Base-by-base conservation (phyloP, 2,888 invertebrate species). In the Rotaria socialis region DNA sequence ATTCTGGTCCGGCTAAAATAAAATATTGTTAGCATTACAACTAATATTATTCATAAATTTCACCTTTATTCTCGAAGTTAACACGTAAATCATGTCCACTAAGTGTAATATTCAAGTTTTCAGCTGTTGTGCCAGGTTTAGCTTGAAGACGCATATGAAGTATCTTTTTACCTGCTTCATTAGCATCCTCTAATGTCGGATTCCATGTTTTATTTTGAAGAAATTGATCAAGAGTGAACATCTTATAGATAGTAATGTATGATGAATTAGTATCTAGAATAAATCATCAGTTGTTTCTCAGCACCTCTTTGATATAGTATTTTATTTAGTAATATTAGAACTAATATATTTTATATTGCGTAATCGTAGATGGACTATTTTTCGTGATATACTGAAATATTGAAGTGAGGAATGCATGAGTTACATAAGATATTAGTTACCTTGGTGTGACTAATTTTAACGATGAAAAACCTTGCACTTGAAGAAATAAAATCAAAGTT, bases 121-220 rank as follows among this genome's bases (percentile, higher is more conserved):
- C 67, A 7, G 67, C 0, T 6, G 67, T 67, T 41, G 67, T 67
- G 16, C 67, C 67, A 16, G 67, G 67, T 67, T 67, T 67, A 35
- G 35, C 67, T 67, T 67, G 67, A 67, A 67, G 67, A 41, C 67
- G 67, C 67, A 67, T 67, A 41, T 67, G 67, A 35, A 67, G 67
- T 35, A 67, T 35, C 35, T 67, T 67, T 35, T 67, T 67, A 10
- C 67, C 67, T 5, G 67, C 35, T 67, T 67, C 67, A 19, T 35
- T 35, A 67, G 67, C 67, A 67, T 67, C 67, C 0, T 67, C 35
- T 67, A 67, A 67, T 67, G 67, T 67, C 35, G 67, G 67, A 67
- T 67, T 67, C 67, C 67, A 67, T 41, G 67, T 67, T 41, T 35
- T 67, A 67, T 67, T 67, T 67, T 67, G 35, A 35, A 67, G 67